Conservation (phyloP, 2,113 vertebrate genomes). For the Lasiurus borealis region DNA sequence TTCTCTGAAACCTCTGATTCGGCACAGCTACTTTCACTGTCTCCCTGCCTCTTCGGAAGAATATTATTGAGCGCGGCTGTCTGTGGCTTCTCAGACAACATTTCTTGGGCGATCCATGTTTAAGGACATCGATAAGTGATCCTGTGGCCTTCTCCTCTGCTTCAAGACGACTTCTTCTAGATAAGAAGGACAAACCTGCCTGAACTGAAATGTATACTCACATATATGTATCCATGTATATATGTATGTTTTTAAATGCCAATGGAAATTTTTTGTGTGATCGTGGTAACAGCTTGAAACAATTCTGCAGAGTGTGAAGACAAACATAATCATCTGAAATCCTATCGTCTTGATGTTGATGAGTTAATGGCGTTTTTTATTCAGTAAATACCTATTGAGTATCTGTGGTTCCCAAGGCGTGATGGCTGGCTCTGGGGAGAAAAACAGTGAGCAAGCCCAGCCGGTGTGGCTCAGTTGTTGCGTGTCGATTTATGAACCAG, state of each 20-base stretch:
- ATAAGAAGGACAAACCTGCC: background rate
- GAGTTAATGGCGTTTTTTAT: background rate
- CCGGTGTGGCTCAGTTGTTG: too few species aligned
- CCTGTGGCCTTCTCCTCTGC: background rate
- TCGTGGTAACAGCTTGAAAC: conserved; percentile 2
- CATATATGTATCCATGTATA: background rate
- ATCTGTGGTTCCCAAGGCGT: background rate
- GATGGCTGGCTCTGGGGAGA: too few species aligned
- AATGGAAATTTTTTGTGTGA: background rate
- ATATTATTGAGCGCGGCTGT: background rate
- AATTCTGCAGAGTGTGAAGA: background rate
- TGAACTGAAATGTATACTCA: background rate
- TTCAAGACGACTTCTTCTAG: background rate
- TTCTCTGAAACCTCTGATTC: background rate
- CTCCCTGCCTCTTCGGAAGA: background rate
- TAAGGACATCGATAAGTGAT: background rate
- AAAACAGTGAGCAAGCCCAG: too few species aligned
- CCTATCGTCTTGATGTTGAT: background rate
- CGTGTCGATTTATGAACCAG: too few species aligned
- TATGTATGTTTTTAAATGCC: background rate
- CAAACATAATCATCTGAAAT: background rate
- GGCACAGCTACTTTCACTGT: background rate
- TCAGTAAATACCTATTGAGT: background rate
- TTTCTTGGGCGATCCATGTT: background rate
- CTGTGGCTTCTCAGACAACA: background rate